Evolutionary conservation across 2,113 vertebrate species (phyloP).

Genomic region (Procapra przewalskii): DNA sequence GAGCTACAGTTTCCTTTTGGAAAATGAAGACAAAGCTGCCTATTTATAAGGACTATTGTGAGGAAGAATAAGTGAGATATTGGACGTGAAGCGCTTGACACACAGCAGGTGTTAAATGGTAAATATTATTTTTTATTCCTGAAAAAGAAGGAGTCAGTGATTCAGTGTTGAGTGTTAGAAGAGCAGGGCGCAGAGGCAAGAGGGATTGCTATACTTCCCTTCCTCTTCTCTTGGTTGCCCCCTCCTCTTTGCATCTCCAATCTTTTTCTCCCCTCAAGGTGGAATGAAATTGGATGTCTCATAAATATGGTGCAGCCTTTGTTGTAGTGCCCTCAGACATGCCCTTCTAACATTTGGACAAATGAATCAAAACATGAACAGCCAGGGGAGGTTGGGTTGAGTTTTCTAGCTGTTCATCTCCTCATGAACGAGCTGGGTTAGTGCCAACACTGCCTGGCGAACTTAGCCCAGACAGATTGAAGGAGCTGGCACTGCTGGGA

Average conservation of each 20-base stretch:
- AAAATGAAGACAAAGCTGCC: not conserved
- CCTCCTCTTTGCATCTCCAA: not conserved
- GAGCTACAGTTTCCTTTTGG: not conserved
- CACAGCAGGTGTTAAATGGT: not conserved
- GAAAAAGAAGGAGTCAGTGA: not conserved
- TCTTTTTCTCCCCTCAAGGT: not conserved
- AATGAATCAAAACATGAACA: not conserved
- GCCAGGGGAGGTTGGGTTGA: not conserved
- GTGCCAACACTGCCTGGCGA: not conserved
- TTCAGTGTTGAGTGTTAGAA: not conserved
- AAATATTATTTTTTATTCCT: not conserved
- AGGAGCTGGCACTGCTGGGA: not conserved
- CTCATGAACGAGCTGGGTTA: rapidly evolving
- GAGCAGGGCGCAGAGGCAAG: not conserved
- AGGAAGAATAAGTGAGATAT: not conserved
- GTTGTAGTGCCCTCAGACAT: not conserved
- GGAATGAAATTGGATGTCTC: not conserved
- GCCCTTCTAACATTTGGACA: not conserved
- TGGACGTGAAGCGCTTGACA: not conserved
- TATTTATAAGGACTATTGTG: not conserved
- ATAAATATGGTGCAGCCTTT: not conserved
- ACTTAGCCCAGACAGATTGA: not conserved
- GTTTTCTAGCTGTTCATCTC: not conserved
- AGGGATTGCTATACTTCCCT: not conserved
- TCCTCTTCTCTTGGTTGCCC: not conserved